Evolutionary conservation across 2,113 vertebrate species (phyloP), one percentile per base, ranked within the genome.

Genomic region (Aythya baeri): DNA sequence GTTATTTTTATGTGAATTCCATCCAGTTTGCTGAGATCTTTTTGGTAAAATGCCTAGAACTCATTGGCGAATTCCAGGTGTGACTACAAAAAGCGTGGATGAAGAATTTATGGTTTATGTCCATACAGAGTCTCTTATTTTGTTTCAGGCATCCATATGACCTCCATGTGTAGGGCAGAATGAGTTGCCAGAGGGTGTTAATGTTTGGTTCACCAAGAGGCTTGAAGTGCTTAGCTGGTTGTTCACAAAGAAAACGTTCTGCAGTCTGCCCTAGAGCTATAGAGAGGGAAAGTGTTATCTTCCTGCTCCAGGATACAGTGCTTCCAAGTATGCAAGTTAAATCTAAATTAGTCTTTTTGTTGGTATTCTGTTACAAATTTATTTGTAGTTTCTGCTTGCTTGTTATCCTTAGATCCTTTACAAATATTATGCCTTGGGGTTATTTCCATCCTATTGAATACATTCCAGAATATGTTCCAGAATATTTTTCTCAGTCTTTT

Each of bases 1-100:
- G 68, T 94, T 90, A 84, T 86, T 88, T 91, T 88, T 86, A 74
- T 71, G 29, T 86, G 82, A 90, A 78, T 86, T 94, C 83, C 43
- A 36, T 86, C 34, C 66, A 79, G 14, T 94, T 91, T 78, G 52
- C 38, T 46, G 79, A 88, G 46, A 25, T 86, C 32, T 83, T 90
- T 91, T 73, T 83, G 13, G 7, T 86, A 78, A 49, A 75, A 57
- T 58, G 57, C 38, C 72, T 82, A 74, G 36, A 93, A 80, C 36
- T 83, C 31, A 29, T 14, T 89, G 74, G 72, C 77, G 86, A 86
- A 57, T 93, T 96, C 75, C 46, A 88, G 59, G 41, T 2, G 0
- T 86, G 31, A 20, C 83, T 94, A 54, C 85, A 83, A 88, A 76
- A 55, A 77, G 22, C 1, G 2, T 63, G 55, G 55, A 55, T 88